Evolutionary conservation across 2,888 invertebrate genomes (phyloP).

Genomic region (Zaprionus obscuricornis): DNA sequence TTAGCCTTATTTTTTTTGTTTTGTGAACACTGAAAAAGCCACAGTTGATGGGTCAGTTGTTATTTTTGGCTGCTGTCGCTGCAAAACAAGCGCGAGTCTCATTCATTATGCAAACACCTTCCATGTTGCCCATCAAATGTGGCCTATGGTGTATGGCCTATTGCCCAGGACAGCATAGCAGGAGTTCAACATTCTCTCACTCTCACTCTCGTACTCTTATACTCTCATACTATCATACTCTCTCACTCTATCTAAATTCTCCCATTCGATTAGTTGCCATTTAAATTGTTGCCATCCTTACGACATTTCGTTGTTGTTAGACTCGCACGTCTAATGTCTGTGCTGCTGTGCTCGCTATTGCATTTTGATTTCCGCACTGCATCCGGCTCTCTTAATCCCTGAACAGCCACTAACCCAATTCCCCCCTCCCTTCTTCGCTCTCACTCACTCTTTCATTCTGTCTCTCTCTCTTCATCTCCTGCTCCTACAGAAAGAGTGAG

Average conservation of each 20-base stretch:
- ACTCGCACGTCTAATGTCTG: constrained; percentile 47
- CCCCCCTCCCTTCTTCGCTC: no score
- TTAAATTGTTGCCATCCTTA: constrained; percentile 69
- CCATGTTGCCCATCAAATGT: constrained; percentile 45
- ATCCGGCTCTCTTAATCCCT: constrained; percentile 73
- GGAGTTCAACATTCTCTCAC: not conserved
- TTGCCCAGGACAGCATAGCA: not conserved
- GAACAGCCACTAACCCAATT: constrained; percentile 12
- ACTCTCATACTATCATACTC: not conserved
- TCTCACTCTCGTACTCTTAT: not conserved
- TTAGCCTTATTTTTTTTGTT: no score
- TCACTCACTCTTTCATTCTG: no score
- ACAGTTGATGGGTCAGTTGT: constrained; percentile 50
- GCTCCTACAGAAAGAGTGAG: no score
- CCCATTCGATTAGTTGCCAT: constrained; percentile 70
- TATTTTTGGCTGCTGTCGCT: constrained; percentile 29
- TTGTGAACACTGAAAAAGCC: constrained; percentile 45
- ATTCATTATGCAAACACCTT: constrained; percentile 78
- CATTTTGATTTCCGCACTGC: constrained; percentile 75
- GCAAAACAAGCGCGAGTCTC: constrained; percentile 30
- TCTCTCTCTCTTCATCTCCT: no score
- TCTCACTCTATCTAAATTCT: not conserved
- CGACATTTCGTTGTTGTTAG: constrained; percentile 18
- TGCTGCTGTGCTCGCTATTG: constrained; percentile 46
- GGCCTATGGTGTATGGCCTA: constrained; percentile 24